A percentile compares a stretch with the other conserved stretches of the same genome.
phyloP scores from a whole-genome alignment of 2,113 vertebrate genomes.

The Indicator indicator region DNA sequence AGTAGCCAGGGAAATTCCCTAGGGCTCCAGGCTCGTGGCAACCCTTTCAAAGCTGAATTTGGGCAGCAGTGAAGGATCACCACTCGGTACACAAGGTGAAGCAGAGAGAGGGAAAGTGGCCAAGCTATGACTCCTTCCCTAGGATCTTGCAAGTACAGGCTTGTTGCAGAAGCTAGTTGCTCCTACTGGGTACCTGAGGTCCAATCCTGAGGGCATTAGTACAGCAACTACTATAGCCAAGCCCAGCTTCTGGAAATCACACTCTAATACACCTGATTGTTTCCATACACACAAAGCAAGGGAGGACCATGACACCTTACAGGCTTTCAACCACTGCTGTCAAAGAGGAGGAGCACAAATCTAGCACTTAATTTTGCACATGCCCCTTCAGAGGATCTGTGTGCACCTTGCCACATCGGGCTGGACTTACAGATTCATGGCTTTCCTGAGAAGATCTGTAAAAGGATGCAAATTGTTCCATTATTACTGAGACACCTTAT shows the following conservation, averaged over 20 bases:
- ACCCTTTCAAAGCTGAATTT: neutral
- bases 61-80: neutral
- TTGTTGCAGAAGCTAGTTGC: neutral
- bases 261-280: neutral
- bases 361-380: neutral
- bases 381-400: neutral
- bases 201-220: neutral
- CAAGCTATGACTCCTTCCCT: neutral
- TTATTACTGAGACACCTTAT: constrained; percentile 47
- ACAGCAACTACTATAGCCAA: neutral
- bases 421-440: neutral
- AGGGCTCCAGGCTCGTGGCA: fast-evolving
- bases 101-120: neutral
- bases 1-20: fast-evolving
- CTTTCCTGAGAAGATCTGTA: constrained; percentile 1
- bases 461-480: constrained; percentile 49
- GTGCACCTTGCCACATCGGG: neutral
- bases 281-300: neutral
- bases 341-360: neutral
- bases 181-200: neutral
- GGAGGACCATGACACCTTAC: neutral
- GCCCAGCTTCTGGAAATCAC: neutral
- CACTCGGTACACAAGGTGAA: fast-evolving
- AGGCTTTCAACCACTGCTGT: neutral
- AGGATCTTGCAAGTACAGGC: neutral